phyloP scores from a whole-genome alignment of 1,140 invertebrate genomes.

The Drosophila kepulauana region DNA sequence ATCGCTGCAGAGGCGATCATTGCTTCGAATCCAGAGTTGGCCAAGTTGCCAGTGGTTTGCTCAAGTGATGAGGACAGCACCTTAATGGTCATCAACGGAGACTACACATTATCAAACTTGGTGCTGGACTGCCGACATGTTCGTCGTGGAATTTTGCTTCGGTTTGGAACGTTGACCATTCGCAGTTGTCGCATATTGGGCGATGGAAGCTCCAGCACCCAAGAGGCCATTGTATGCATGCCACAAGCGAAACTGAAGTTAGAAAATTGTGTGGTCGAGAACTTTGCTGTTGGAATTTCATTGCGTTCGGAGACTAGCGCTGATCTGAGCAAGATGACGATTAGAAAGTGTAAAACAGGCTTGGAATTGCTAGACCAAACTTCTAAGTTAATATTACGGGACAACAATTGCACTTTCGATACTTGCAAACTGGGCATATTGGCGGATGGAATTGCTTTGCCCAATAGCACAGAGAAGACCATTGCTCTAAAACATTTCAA shows the following conservation, averaged over 20 bases:
- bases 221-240: slow-evolving; percentile 85
- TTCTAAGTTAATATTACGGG: slow-evolving; percentile 44
- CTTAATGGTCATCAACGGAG: slow-evolving; percentile 81
- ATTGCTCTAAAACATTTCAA: slow-evolving; percentile 40
- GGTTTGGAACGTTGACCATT: slow-evolving; percentile 76
- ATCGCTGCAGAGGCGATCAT: slow-evolving; percentile 30
- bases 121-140: slow-evolving; percentile 83
- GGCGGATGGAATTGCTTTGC: slow-evolving; percentile 42
- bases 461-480: slow-evolving; percentile 27
- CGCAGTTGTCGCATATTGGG: slow-evolving; percentile 84
- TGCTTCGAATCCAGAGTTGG: background rate
- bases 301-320: slow-evolving; percentile 49
- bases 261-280: slow-evolving; percentile 77
- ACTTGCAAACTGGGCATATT: slow-evolving; percentile 62
- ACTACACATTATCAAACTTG: slow-evolving; percentile 84
- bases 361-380: slow-evolving; percentile 60
- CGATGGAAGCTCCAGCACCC: slow-evolving; percentile 76
- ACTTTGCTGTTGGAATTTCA: slow-evolving; percentile 81
- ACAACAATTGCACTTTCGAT: slow-evolving; percentile 54
- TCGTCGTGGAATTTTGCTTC: slow-evolving; percentile 84
- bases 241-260: slow-evolving; percentile 71
- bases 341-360: slow-evolving; percentile 61
- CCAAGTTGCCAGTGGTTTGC: slow-evolving; percentile 69
- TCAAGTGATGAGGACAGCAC: slow-evolving; percentile 84
- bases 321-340: slow-evolving; percentile 41